Conservation (phyloP, 2,888 invertebrate species). For the Mimas tiliae region DNA sequence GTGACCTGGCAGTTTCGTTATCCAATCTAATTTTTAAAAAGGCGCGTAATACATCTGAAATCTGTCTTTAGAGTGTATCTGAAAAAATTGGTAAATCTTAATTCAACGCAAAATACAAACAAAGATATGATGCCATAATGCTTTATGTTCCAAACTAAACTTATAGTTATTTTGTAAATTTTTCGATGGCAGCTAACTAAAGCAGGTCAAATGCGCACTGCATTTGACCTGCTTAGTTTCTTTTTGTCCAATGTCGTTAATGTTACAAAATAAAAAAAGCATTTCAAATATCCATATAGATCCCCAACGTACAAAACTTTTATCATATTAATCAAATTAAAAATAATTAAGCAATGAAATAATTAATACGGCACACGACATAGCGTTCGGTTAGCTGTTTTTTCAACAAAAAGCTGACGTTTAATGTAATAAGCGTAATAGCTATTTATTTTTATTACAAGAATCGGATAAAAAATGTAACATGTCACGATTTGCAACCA, state of each 20-base stretch:
- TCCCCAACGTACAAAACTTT: not conserved
- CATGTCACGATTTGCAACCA: slow-evolving; percentile 23
- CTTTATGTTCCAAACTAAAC: no score
- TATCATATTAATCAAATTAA: slow-evolving; percentile 23
- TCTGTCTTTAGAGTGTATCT: no score
- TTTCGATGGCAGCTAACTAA: no score
- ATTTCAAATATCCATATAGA: not conserved
- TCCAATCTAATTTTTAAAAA: no score
- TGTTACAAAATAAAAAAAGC: not conserved
- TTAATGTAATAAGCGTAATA: slow-evolving; percentile 5
- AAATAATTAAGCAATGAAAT: slow-evolving; percentile 26
- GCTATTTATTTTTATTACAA: slow-evolving; percentile 16
- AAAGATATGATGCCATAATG: no score
- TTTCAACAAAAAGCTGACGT: not conserved
- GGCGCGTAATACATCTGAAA: no score
- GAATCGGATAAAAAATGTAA: slow-evolving; percentile 7
- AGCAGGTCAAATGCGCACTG: no score
- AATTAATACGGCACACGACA: slow-evolving; percentile 25
- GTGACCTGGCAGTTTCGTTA: no score
- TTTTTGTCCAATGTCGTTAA: not conserved
- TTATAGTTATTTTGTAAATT: no score
- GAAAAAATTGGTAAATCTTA: no score
- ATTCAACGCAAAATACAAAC: no score
- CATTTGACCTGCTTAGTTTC: no score
- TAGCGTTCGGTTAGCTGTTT: not conserved